phyloP scores from a whole-genome alignment of 2,797 vertebrate species.

The Tadarida brasiliensis region DNA sequence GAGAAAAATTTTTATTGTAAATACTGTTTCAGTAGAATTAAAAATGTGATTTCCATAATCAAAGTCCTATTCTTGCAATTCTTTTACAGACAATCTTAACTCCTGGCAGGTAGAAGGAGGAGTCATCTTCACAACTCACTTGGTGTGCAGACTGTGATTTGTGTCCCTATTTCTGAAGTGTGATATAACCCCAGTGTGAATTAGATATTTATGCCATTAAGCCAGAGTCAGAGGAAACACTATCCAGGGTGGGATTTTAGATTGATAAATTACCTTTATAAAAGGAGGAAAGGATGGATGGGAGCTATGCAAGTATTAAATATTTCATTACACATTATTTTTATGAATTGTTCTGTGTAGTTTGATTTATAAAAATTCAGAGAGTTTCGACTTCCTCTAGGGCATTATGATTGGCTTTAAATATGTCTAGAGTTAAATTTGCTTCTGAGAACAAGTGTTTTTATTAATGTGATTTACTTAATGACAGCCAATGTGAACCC shows the following conservation, averaged over 20 bases:
- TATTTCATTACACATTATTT: conserved; percentile 55
- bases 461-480: conserved; percentile 75
- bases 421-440: conserved; percentile 57
- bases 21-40: background rate
- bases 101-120: background rate
- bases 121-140: background rate
- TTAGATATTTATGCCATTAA: conserved; percentile 47
- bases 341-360: background rate
- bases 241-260: background rate
- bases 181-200: conserved; percentile 16
- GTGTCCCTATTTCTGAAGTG: background rate
- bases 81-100: conserved; percentile 23
- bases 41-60: conserved; percentile 47
- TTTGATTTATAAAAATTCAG: conserved; percentile 54
- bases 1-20: background rate
- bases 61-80: background rate
- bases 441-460: conserved; percentile 72
- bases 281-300: conserved; percentile 15
- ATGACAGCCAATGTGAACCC: conserved; percentile 66
- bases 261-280: conserved; percentile 40
- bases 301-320: background rate
- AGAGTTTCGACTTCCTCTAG: conserved; percentile 21
- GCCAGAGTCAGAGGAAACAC: background rate
- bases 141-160: background rate
- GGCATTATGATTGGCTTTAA: conserved; percentile 51